These are phyloP conservation scores for Ceriagrion tenellum DNA, from an alignment of 2,888 invertebrate genomes.

Conservation along the genomic window DNA sequence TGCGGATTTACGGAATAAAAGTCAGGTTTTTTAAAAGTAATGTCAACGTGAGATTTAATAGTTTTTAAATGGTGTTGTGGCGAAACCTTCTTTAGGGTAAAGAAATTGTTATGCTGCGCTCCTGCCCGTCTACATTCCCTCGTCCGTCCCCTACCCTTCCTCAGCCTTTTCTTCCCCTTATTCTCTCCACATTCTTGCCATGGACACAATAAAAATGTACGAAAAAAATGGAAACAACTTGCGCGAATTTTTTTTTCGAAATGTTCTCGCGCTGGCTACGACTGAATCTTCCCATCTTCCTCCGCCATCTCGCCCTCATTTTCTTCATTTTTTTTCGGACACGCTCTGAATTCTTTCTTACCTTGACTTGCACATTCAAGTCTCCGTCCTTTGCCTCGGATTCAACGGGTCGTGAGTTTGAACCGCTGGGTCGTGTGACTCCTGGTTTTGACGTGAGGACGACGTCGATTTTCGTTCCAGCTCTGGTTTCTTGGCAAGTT, in stretches of 20 bases:
- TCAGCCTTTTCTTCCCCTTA: not conserved
- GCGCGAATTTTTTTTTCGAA: not conserved
- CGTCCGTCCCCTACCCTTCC: too few relatives aligned
- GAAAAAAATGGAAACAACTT: too few relatives aligned
- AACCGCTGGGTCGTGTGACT: not conserved
- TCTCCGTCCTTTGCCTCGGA: not conserved
- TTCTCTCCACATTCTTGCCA: not conserved
- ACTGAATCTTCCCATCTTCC: not conserved
- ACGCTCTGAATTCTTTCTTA: conserved; percentile 1
- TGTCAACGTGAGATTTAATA: too few relatives aligned
- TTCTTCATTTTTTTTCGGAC: not conserved
- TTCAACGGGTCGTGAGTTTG: not conserved
- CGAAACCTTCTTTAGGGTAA: too few relatives aligned
- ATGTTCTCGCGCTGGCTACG: not conserved
- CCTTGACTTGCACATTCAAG: not conserved
- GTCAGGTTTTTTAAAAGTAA: too few relatives aligned
- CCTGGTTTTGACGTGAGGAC: not conserved
- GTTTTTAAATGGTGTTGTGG: too few relatives aligned
- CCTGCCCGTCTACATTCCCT: not conserved
- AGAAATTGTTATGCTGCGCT: not conserved
- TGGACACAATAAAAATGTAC: not conserved
- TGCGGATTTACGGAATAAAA: too few relatives aligned
- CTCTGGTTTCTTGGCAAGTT: not conserved
- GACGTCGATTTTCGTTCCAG: not conserved
- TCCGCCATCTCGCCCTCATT: not conserved